These are phyloP conservation scores for Tenthredo notha DNA, from an alignment of 2,888 invertebrate genomes.

Conservation along the genomic window DNA sequence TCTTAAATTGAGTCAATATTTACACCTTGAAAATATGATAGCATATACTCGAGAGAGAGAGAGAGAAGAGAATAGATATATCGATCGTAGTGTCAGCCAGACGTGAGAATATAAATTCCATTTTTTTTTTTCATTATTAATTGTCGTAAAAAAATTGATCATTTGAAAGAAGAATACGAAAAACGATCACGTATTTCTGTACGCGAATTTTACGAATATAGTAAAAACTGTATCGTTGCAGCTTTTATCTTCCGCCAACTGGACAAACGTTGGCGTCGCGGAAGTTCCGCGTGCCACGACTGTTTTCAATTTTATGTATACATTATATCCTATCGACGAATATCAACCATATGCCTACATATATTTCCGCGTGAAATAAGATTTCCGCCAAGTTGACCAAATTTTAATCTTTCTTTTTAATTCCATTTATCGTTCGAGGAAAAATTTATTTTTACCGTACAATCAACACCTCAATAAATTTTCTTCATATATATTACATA, in stretches of 20 bases:
- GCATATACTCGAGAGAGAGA: not conserved
- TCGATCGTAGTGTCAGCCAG: not conserved
- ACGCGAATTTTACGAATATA: not conserved
- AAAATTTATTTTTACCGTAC: too few relatives aligned
- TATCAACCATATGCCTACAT: not conserved
- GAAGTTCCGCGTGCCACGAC: not conserved
- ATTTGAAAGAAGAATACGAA: not conserved
- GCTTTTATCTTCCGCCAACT: not conserved
- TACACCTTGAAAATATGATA: not conserved
- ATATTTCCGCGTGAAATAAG: not conserved
- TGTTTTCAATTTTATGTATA: not conserved
- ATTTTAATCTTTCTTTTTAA: not conserved
- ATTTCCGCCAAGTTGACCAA: not conserved
- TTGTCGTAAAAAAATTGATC: not conserved
- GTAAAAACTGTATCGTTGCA: not conserved
- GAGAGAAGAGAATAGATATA: not conserved
- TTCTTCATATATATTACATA: too few relatives aligned
- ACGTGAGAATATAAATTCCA: not conserved
- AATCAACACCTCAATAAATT: too few relatives aligned
- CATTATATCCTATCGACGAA: not conserved
- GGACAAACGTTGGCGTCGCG: too few relatives aligned
- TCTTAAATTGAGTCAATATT: slow-evolving; percentile 24
- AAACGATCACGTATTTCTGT: not conserved
- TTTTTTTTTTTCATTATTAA: too few relatives aligned
- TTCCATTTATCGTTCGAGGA: too few relatives aligned